Conservation (phyloP, 92 coral and sea anemone species). For the Phymanthus crucifer region DNA sequence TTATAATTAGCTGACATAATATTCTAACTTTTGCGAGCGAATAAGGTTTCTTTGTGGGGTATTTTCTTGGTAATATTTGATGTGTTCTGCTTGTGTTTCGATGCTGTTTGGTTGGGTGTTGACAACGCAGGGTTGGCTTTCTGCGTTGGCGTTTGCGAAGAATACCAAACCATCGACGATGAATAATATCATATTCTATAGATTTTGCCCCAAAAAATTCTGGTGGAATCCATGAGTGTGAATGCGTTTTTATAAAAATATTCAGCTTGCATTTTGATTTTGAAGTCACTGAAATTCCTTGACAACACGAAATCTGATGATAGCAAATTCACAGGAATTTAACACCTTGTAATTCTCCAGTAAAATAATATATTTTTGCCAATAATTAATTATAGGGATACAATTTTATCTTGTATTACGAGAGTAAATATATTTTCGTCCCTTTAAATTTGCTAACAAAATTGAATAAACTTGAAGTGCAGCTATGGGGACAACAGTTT, state of each 20-base stretch:
- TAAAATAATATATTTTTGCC: not conserved
- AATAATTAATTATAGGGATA: not conserved
- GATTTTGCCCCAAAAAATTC: not conserved
- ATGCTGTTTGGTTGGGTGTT: constrained; percentile 3
- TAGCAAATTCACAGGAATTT: not conserved
- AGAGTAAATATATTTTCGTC: not conserved
- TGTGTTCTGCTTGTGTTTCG: not conserved
- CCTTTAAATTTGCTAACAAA: not conserved
- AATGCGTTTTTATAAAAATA: not conserved
- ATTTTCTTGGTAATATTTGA: not conserved
- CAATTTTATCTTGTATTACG: not conserved
- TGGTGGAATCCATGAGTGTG: not conserved
- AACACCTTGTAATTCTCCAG: not conserved
- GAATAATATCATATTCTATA: not conserved
- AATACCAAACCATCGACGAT: constrained; percentile 4
- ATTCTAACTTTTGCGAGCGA: not conserved
- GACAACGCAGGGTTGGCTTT: not conserved
- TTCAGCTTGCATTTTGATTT: not conserved
- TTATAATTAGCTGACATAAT: not conserved
- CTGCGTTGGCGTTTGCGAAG: constrained; percentile 26
- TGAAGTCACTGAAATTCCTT: not conserved
- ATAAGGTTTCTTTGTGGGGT: not conserved
- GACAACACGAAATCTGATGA: not conserved
- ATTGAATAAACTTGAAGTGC: not conserved
- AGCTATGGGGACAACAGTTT: not conserved